These are phyloP conservation scores for Pseudachorutes palmiensis DNA, from an alignment of 1,140 invertebrate species.

Conservation along the genomic window DNA sequence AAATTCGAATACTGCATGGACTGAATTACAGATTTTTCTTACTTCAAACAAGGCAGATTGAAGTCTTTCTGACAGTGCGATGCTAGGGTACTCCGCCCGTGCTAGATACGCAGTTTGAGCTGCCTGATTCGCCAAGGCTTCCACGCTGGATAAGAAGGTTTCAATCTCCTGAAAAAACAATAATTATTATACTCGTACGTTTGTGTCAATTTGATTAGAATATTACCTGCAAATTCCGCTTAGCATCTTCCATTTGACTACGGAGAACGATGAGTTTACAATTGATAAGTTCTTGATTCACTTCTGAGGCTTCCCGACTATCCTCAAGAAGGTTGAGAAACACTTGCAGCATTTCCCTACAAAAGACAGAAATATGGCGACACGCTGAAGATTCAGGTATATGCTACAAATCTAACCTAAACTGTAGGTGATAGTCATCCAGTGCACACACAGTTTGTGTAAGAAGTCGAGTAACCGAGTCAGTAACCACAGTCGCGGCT, in stretches of 20 bases:
- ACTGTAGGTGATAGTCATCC: conserved; percentile 33
- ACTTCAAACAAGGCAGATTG: conserved; percentile 17
- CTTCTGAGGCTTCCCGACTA: background rate
- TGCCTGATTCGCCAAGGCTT: conserved; percentile 22
- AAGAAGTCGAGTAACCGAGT: conserved; percentile 31
- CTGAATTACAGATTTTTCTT: no score
- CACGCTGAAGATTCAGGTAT: background rate
- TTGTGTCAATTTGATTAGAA: background rate
- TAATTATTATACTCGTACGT: background rate
- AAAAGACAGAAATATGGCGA: background rate
- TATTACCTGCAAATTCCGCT: conserved; percentile 19
- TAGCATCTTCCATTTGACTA: conserved; percentile 27
- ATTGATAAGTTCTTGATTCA: conserved; percentile 22
- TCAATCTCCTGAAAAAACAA: conserved; percentile 31
- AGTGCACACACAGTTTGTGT: conserved; percentile 23
- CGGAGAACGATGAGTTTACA: conserved; percentile 27
- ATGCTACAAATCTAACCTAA: conserved; percentile 19
- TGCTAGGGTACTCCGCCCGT: conserved; percentile 31
- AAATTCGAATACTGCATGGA: background rate
- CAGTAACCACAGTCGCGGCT: conserved; percentile 25
- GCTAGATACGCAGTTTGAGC: conserved; percentile 32
- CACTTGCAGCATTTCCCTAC: conserved; percentile 17
- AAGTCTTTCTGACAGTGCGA: conserved; percentile 29
- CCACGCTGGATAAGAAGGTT: conserved; percentile 22
- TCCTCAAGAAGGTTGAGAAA: conserved; percentile 29